Evolutionary conservation across 2,797 vertebrate species (phyloP).

Genomic region (Clarias laeviceps): DNA sequence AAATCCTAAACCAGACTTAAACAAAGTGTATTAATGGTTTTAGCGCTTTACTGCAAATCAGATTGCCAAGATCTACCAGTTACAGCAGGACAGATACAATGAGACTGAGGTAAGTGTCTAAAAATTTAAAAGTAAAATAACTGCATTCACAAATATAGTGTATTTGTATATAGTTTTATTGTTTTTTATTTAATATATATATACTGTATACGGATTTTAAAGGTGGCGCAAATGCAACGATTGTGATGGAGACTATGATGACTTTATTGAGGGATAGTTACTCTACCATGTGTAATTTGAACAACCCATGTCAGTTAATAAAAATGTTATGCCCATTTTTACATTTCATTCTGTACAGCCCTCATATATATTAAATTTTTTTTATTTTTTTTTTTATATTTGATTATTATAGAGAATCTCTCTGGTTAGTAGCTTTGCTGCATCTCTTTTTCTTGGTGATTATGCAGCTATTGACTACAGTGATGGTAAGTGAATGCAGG

Average conservation of each 20-base stretch:
- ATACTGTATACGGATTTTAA: too few relatives aligned
- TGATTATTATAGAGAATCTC: constrained; percentile 84
- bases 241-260: too few relatives aligned
- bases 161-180: too few relatives aligned
- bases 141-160: not conserved
- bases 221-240: too few relatives aligned
- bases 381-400: constrained; percentile 1
- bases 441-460: constrained; percentile 87
- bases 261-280: too few relatives aligned
- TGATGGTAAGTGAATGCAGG: constrained; percentile 70
- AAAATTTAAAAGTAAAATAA: not conserved
- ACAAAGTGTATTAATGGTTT: constrained; percentile 37
- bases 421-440: constrained; percentile 92
- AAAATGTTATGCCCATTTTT: too few relatives aligned
- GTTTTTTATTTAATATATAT: too few relatives aligned
- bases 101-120: constrained; percentile 80
- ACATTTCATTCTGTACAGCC: too few relatives aligned
- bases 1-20: not conserved
- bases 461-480: constrained; percentile 89
- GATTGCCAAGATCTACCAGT: constrained; percentile 86
- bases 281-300: too few relatives aligned
- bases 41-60: constrained; percentile 97
- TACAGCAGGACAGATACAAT: constrained; percentile 73
- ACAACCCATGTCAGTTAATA: too few relatives aligned
- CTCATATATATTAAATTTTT: not conserved